A percentile compares a stretch with the other conserved stretches of the same genome.
Evolutionary conservation across 2,888 invertebrate genomes (phyloP).

Genomic region (Eristalis intricaria): DNA sequence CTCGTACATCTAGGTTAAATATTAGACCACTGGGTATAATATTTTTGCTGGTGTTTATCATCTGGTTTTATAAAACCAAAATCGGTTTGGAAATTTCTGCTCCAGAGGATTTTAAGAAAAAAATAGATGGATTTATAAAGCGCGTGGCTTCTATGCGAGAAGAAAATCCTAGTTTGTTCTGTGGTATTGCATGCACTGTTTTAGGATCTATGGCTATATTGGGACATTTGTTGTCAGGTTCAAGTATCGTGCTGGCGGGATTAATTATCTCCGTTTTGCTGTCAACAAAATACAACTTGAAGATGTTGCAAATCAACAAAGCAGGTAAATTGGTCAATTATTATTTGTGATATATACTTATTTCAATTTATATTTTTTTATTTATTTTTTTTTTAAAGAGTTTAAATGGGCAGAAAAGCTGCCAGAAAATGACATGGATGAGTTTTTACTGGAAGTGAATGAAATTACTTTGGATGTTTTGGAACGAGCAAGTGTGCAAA

Average conservation of each 20-base stretch:
- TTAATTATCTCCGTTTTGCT: slow-evolving; percentile 77
- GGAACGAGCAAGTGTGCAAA: slow-evolving; percentile 79
- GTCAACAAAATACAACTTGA: slow-evolving; percentile 78
- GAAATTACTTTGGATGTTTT: slow-evolving; percentile 78
- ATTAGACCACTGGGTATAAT: slow-evolving; percentile 78
- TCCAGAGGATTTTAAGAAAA: slow-evolving; percentile 76
- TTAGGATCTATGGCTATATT: slow-evolving; percentile 76
- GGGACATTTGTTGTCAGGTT: slow-evolving; percentile 79
- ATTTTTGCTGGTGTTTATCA: slow-evolving; percentile 76
- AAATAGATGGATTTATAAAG: slow-evolving; percentile 72
- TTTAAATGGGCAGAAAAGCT: slow-evolving; percentile 76
- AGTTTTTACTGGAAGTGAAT: slow-evolving; percentile 80
- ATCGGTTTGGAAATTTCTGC: slow-evolving; percentile 77
- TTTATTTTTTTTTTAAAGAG: slow-evolving; percentile 68
- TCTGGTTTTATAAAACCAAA: slow-evolving; percentile 78
- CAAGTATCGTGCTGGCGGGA: slow-evolving; percentile 76
- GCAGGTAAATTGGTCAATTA: slow-evolving; percentile 74
- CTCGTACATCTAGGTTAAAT: slow-evolving; percentile 75
- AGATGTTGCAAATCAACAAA: slow-evolving; percentile 77
- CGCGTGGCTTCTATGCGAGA: slow-evolving; percentile 75
- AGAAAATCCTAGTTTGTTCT: slow-evolving; percentile 77
- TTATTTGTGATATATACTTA: not conserved
- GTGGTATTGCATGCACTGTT: slow-evolving; percentile 74
- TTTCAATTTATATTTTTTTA: no score
- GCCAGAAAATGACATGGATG: slow-evolving; percentile 77